These are phyloP conservation scores for Oncorhynchus clarkii DNA, from an alignment of 2,113 vertebrate genomes.

Conservation along the genomic window DNA sequence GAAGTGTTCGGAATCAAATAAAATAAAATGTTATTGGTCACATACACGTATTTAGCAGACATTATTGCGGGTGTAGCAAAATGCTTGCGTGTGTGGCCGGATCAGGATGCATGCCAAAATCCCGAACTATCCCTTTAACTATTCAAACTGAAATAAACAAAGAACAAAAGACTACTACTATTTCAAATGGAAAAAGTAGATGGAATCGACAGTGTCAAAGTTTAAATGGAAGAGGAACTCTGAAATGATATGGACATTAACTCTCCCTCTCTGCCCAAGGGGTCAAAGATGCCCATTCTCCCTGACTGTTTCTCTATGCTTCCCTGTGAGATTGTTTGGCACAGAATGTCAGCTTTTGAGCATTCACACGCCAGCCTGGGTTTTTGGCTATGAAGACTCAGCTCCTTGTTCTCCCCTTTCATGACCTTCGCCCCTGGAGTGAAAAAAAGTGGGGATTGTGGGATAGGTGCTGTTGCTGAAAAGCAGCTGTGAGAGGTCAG, in stretches of 20 bases:
- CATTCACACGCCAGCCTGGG: slow-evolving; percentile 6
- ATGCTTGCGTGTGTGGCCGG: no score
- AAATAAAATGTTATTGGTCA: no score
- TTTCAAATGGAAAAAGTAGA: neutral
- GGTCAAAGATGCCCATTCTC: neutral
- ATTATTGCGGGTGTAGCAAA: no score
- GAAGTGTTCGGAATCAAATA: no score
- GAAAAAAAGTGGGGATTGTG: slow-evolving; percentile 56
- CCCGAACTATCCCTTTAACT: no score
- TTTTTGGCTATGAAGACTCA: slow-evolving; percentile 11
- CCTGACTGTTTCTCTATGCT: neutral
- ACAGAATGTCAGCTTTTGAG: slow-evolving; percentile 29
- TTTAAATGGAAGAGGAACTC: neutral
- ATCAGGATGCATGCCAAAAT: no score
- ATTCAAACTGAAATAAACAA: no score
- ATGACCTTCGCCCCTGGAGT: slow-evolving; percentile 54
- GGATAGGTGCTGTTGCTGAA: slow-evolving; percentile 40
- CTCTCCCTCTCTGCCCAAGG: neutral
- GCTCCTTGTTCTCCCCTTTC: slow-evolving; percentile 13
- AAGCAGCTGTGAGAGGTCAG: slow-evolving; percentile 71
- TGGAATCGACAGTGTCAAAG: neutral
- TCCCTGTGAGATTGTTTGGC: slow-evolving; percentile 6
- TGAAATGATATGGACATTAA: neutral
- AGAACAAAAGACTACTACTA: no score
- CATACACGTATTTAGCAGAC: no score